Conservation (phyloP, 2,888 invertebrate genomes). For the Ganaspis brasiliensis region DNA sequence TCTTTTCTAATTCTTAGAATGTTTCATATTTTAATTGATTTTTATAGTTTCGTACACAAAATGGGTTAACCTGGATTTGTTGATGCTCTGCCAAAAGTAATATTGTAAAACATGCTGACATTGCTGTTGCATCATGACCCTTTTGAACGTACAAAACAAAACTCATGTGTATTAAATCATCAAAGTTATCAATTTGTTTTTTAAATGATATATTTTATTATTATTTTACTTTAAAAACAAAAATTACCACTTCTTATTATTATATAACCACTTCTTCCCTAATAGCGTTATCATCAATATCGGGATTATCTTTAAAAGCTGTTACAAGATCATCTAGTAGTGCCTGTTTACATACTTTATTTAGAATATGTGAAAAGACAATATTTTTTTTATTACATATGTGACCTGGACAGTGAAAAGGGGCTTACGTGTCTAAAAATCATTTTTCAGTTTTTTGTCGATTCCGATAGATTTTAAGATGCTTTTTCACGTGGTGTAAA, state of each 20-base stretch:
- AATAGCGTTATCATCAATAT: slow-evolving; percentile 1
- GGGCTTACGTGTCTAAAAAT: too few species aligned
- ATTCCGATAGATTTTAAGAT: too few species aligned
- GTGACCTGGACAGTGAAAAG: too few species aligned
- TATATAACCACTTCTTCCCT: slow-evolving; percentile 17
- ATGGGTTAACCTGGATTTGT: slow-evolving; percentile 69
- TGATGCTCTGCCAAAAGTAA: slow-evolving; percentile 82
- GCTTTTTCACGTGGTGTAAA: too few species aligned
- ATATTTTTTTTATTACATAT: too few species aligned
- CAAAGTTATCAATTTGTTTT: too few species aligned
- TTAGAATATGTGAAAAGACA: too few species aligned
- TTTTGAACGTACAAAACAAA: slow-evolving; percentile 61
- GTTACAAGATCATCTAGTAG: slow-evolving; percentile 7
- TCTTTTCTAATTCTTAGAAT: neutral
- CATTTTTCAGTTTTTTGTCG: too few species aligned
- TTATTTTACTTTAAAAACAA: neutral
- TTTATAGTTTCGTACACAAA: too few species aligned
- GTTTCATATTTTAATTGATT: neutral
- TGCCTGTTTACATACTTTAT: neutral
- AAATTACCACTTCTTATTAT: too few species aligned
- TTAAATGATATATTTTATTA: neutral
- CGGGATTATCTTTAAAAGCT: neutral
- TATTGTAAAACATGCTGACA: slow-evolving; percentile 81
- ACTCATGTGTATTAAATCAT: neutral
- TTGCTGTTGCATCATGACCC: slow-evolving; percentile 85